Percentiles rank a stretch among this genome's conserved stretches.
Conservation (phyloP, 2,888 invertebrate genomes). For the Andrena camellia region DNA sequence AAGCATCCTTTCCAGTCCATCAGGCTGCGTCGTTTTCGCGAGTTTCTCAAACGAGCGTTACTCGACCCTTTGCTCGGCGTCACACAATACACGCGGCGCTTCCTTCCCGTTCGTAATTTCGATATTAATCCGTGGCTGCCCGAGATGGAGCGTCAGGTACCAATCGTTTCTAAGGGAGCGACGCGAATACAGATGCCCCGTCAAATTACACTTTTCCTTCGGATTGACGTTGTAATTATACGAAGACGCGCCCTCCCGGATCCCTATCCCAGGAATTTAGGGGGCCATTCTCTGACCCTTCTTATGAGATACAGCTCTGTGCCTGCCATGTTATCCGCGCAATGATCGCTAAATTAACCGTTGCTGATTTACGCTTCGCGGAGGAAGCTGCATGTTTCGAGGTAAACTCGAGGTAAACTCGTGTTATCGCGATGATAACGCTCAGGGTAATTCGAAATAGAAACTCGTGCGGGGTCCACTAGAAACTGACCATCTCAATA, state of each 20-base stretch:
- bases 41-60: background rate
- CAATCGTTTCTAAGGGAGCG: background rate
- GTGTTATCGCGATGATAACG: too few relatives aligned
- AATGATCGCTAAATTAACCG: background rate
- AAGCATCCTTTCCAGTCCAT: background rate
- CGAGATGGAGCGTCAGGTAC: too few relatives aligned
- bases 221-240: constrained; percentile 11
- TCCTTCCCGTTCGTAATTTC: too few relatives aligned
- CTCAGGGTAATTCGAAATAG: too few relatives aligned
- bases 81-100: too few relatives aligned
- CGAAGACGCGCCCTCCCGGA: background rate
- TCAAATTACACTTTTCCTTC: background rate
- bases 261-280: constrained; percentile 13
- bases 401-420: too few relatives aligned
- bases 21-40: background rate
- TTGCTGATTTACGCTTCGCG: background rate
- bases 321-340: background rate
- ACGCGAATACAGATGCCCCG: background rate
- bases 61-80: background rate
- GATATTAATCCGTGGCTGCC: too few relatives aligned
- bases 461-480: too few relatives aligned
- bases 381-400: background rate
- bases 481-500: too few relatives aligned
- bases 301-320: background rate
- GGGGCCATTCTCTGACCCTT: background rate